These are phyloP conservation scores for Phania funesta DNA, from an alignment of 2,888 invertebrate genomes.

Conservation along the genomic window DNA sequence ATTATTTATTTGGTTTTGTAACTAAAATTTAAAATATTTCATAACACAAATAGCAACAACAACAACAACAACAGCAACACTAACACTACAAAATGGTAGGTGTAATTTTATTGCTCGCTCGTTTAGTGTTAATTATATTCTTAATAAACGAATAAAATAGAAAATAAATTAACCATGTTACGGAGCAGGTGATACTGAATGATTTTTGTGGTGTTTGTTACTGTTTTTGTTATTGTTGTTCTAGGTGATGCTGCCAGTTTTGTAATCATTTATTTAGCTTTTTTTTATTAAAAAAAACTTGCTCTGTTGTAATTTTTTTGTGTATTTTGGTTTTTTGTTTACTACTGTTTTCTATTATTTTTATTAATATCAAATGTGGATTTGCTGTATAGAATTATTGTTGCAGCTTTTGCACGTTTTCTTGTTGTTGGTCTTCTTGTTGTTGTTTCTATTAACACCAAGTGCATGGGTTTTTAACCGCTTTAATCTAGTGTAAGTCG, in stretches of 20 bases:
- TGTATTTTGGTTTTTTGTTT: conserved; percentile 15
- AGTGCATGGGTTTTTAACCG: conserved; percentile 62
- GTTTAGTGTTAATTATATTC: conserved; percentile 47
- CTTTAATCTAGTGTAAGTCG: conserved; percentile 57
- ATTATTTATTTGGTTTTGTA: too few species aligned
- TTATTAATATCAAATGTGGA: conserved; percentile 9
- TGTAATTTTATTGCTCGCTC: conserved; percentile 2
- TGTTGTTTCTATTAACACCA: conserved; percentile 45
- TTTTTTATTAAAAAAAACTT: conserved; percentile 30
- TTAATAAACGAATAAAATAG: conserved; percentile 43
- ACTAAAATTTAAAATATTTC: too few species aligned
- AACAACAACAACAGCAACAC: neutral
- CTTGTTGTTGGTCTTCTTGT: conserved; percentile 18
- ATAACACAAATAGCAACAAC: conserved; percentile 8
- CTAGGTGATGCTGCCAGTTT: conserved; percentile 29
- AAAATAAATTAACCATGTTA: conserved; percentile 51
- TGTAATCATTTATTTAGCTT: conserved; percentile 37
- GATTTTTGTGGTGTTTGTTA: conserved; percentile 43
- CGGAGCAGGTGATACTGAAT: conserved; percentile 51
- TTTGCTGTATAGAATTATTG: conserved; percentile 30
- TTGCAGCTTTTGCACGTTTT: conserved; percentile 24
- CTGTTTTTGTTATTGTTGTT: conserved; percentile 11
- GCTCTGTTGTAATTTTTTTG: conserved; percentile 52
- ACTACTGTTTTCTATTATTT: neutral
- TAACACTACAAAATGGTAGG: neutral